These are phyloP conservation scores for Lepisosteus oculatus DNA, from an alignment of 2,113 vertebrate species.

Conservation along the genomic window DNA sequence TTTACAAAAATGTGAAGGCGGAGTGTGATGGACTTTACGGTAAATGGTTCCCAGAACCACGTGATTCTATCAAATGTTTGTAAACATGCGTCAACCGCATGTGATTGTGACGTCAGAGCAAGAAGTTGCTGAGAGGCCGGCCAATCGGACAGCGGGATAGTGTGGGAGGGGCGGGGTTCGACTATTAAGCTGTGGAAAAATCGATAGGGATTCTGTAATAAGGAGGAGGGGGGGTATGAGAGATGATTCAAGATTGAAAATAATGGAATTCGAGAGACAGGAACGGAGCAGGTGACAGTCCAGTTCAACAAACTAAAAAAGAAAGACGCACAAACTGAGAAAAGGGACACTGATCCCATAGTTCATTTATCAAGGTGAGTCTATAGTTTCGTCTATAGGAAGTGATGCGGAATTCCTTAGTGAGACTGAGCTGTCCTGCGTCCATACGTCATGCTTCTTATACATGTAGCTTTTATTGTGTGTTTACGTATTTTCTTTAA, in stretches of 20 bases:
- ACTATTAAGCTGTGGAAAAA: constrained; percentile 60
- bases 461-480: no score
- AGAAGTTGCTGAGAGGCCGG: constrained; percentile 18
- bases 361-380: constrained; percentile 48
- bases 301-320: constrained; percentile 14
- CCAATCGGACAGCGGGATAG: constrained; percentile 68
- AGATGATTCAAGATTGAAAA: constrained; percentile 39
- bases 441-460: no score
- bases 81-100: constrained; percentile 71
- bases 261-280: constrained; percentile 26
- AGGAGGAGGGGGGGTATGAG: constrained; percentile 25
- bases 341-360: not conserved
- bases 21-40: constrained; percentile 6
- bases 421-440: not conserved
- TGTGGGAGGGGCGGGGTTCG: constrained; percentile 56
- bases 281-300: constrained; percentile 27
- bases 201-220: constrained; percentile 41
- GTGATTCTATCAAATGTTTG: constrained; percentile 66
- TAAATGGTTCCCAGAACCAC: constrained; percentile 47
- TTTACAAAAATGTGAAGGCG: no score
- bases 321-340: not conserved
- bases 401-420: not conserved
- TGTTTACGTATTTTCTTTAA: no score
- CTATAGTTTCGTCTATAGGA: constrained; percentile 12
- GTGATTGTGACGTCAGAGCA: constrained; percentile 50